Base-by-base conservation (phyloP, 2,888 invertebrate species). In the Archips xylosteana region DNA sequence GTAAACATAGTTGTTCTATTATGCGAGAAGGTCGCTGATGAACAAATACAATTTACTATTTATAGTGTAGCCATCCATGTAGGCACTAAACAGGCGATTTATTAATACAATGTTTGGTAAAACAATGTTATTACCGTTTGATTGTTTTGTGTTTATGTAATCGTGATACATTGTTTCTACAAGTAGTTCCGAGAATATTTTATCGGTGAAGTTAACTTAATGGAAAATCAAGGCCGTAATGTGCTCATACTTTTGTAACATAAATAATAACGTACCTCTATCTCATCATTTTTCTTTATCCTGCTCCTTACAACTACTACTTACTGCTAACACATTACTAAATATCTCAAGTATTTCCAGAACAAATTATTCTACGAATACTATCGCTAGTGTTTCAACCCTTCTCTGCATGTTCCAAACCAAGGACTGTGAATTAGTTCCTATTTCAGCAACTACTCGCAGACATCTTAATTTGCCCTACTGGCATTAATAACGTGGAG, bases 11-110 rank as follows among this genome's bases (percentile, higher is more conserved):
- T 85, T 82, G 62, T 78, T 73, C 83, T 78, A 87, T 89, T 89
- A 84, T 87, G 77, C 76, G 76, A 79, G 85, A 90, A 90, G 90
- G 85, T 81, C 85, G 82, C 76, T 78, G 82, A 67, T 76, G 76
- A 80, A 79, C 76, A 77, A 74, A 77, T 77, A 77, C 74, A 76
- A 77, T 79, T 32, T 78, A 78, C 75, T 77, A 65, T 65, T 70
- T 65, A 65, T 70, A 70, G 59, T 57, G 57, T 12, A 57, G 8
- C 0, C 57, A 45, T 36, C 0, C 57, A 45, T 36, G n/a, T 61
- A 42, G 39, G 39, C 6, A 6, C 72, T 39, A 36, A 68, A 68
- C 63, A 68, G 63, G 39, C 59, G 65, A 62, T 69, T 49, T 49
- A 68, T 51, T 63, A 66, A 68, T 68, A 73, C 63, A 64, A 69